Percentiles rank a stretch among this genome's conserved stretches.
These are phyloP conservation scores for Anas platyrhynchos DNA, from an alignment of 2,113 vertebrate species.

Conservation along the genomic window DNA sequence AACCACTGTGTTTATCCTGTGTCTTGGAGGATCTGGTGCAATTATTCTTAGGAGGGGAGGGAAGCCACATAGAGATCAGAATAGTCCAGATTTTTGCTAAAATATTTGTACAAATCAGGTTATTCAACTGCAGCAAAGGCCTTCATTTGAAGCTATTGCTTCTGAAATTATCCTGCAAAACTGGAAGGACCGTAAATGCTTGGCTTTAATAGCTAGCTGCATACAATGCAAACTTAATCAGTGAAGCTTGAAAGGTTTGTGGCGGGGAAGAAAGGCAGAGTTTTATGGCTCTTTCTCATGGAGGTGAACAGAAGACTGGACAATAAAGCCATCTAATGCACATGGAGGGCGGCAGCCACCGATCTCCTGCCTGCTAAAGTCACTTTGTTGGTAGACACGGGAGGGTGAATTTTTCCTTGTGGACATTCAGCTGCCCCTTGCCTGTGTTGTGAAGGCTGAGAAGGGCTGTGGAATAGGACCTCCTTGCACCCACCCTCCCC, in stretches of 20 bases:
- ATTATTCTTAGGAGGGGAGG: slow-evolving; percentile 18
- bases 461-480: accelerated
- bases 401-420: accelerated
- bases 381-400: background rate
- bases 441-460: background rate
- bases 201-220: slow-evolving; percentile 51
- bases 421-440: background rate
- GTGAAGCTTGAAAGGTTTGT: slow-evolving; percentile 56
- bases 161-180: slow-evolving; percentile 66
- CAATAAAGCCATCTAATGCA: background rate
- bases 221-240: slow-evolving; percentile 59
- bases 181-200: slow-evolving; percentile 59
- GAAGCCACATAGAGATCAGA: background rate
- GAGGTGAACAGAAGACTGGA: background rate
- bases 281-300: background rate
- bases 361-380: background rate
- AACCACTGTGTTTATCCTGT: slow-evolving; percentile 51
- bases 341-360: accelerated
- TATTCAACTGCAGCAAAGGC: slow-evolving; percentile 36
- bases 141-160: slow-evolving; percentile 15
- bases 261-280: slow-evolving; percentile 30
- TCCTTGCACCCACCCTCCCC: background rate
- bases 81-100: slow-evolving; percentile 40
- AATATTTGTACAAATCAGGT: slow-evolving; percentile 58
- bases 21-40: slow-evolving; percentile 7